A percentile compares a stretch with the other conserved stretches of the same genome.
Evolutionary conservation across 2,113 vertebrate species (phyloP).

Genomic region (Cryptotis parvus): DNA sequence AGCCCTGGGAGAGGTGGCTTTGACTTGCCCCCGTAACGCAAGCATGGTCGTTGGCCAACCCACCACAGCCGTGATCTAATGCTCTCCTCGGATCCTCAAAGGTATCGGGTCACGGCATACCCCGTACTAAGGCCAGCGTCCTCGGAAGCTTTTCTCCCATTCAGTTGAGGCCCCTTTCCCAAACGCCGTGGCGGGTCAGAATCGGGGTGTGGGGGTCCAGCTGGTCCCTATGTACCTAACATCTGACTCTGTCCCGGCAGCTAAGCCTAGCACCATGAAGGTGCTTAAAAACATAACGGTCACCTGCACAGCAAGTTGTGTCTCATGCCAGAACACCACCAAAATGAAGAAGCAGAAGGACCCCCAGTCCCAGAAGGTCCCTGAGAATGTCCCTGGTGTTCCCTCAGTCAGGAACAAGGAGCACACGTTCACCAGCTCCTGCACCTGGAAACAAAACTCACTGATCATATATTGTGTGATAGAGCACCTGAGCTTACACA

Average conservation of each 20-base stretch:
- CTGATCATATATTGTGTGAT: no score
- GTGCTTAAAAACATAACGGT: not conserved
- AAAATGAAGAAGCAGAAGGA: not conserved
- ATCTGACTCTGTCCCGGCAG: conserved; percentile 45
- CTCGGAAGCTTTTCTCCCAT: no score
- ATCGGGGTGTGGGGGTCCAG: not conserved
- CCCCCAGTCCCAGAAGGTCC: not conserved
- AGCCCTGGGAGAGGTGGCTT: no score
- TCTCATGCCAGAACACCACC: conserved; percentile 53
- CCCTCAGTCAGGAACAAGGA: conserved; percentile 7
- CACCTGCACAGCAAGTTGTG: conserved; percentile 41
- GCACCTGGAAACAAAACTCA: conserved; percentile 52
- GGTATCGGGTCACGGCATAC: no score
- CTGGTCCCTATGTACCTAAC: not conserved
- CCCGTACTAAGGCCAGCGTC: no score
- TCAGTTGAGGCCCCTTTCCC: not conserved
- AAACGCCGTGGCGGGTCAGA: not conserved
- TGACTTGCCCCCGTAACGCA: no score
- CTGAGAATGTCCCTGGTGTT: not conserved
- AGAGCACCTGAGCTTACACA: no score
- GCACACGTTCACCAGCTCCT: conserved; percentile 67
- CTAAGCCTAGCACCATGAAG: conserved; percentile 14
- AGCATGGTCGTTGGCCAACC: no score
- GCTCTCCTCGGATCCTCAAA: no score
- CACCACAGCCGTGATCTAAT: no score